Evolutionary conservation across 2,888 invertebrate species (phyloP).

Genomic region (Epiblema foenella): DNA sequence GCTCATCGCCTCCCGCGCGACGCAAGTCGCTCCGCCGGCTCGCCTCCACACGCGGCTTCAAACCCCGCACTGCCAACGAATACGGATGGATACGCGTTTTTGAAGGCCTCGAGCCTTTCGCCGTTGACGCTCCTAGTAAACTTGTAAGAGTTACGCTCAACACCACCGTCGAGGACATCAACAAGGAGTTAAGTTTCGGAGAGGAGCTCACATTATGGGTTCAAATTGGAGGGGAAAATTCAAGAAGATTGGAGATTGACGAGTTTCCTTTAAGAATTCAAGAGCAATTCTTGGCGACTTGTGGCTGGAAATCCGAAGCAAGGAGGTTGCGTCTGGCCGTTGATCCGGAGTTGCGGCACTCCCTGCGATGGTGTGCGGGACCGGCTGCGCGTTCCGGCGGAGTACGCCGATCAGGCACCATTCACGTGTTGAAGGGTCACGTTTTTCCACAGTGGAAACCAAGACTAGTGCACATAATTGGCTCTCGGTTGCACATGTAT

Average conservation of each 20-base stretch:
- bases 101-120: slow-evolving; percentile 82
- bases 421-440: slow-evolving; percentile 87
- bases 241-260: slow-evolving; percentile 80
- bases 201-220: slow-evolving; percentile 81
- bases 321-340: slow-evolving; percentile 86
- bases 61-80: slow-evolving; percentile 62
- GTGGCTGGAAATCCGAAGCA: slow-evolving; percentile 86
- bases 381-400: slow-evolving; percentile 81
- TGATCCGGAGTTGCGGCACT: slow-evolving; percentile 86
- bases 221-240: slow-evolving; percentile 84
- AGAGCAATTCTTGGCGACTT: slow-evolving; percentile 84
- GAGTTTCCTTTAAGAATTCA: slow-evolving; percentile 86
- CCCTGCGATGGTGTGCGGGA: slow-evolving; percentile 86
- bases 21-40: slow-evolving; percentile 80
- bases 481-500: slow-evolving; percentile 85
- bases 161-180: slow-evolving; percentile 83
- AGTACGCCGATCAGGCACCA: slow-evolving; percentile 76
- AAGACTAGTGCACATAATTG: slow-evolving; percentile 85
- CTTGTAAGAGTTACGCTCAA: slow-evolving; percentile 85
- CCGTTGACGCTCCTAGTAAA: slow-evolving; percentile 80
- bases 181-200: slow-evolving; percentile 77
- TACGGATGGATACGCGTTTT: slow-evolving; percentile 87
- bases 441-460: slow-evolving; percentile 89
- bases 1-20: slow-evolving; percentile 77
- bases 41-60: slow-evolving; percentile 81